Evolutionary conservation across 2,113 vertebrate genomes (phyloP).

Genomic region (Anguilla rostrata): DNA sequence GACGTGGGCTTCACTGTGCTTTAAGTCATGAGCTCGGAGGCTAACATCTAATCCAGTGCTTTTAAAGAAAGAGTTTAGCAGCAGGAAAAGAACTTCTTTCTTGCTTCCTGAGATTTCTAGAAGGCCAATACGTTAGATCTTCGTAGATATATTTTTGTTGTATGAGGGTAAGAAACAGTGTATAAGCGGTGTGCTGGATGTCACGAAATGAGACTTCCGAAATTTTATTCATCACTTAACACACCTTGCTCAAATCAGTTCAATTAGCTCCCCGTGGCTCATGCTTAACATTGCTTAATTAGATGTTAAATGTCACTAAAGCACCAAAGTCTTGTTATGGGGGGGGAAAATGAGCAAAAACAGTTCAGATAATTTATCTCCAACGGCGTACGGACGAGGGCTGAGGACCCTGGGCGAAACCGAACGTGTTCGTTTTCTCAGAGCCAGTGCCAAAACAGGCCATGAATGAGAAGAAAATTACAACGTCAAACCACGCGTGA

Average conservation of each 20-base stretch:
- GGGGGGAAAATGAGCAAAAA: slow-evolving; percentile 43
- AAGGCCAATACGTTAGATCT: too few relatives aligned
- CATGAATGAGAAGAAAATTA: slow-evolving; percentile 53
- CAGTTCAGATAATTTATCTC: slow-evolving; percentile 39
- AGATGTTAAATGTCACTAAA: slow-evolving; percentile 21
- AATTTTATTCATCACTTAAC: slow-evolving; percentile 15
- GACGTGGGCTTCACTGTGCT: slow-evolving; percentile 42
- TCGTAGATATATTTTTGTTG: neutral
- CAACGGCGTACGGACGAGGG: slow-evolving; percentile 41
- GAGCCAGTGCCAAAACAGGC: slow-evolving; percentile 26
- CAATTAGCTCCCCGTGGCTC: slow-evolving; percentile 14
- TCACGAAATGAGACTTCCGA: neutral
- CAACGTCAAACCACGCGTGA: slow-evolving; percentile 45
- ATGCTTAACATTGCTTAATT: slow-evolving; percentile 21
- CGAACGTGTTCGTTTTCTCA: slow-evolving; percentile 16
- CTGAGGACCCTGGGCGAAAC: slow-evolving; percentile 34
- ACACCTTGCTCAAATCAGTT: slow-evolving; percentile 22
- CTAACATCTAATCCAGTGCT: slow-evolving; percentile 9
- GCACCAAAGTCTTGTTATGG: neutral
- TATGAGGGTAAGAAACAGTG: neutral
- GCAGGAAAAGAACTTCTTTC: neutral
- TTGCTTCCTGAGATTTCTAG: too few relatives aligned
- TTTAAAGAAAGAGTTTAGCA: neutral
- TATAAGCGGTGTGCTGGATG: neutral
- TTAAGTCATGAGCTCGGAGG: slow-evolving; percentile 43